Evolutionary conservation across 2,113 vertebrate species (phyloP), one percentile per base, ranked within the genome.

Genomic region (Carettochelys insculpta): DNA sequence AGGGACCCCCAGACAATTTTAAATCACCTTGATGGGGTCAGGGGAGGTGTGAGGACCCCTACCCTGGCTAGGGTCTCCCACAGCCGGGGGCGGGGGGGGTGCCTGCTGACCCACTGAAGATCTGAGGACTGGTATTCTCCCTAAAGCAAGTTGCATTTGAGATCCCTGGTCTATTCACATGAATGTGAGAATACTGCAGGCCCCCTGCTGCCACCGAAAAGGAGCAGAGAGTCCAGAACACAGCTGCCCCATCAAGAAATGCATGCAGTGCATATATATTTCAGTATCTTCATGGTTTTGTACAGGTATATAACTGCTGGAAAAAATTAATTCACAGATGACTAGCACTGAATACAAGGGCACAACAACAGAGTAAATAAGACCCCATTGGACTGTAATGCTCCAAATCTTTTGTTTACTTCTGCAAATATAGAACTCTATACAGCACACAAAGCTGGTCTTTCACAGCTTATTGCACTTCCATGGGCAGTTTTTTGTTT

Each of bases 291-390:
- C 90, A 94, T 82, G 22, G 11, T 22, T 93, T 81, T 51, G 53
- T 58, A 86, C 41, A 85, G 78, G 61, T 76, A 89, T 77, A 83
- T 86, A 93, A 82, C 87, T 83, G 81, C 45, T 90, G 73, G 53
- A 29, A 90, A 90, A 76, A 93, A 95, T 92, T 96, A 97, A 95
- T 92, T 84, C 82, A 61, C 65, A 92, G 94, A 76, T 87, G 93
- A 93, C 90, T 89, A 83, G 19, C 0, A 0, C n/a, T 87, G 54
- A 90, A 87, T 61, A 17, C 45, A 81, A 78, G 48, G 85, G 47
- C 65, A 83, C 76, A 79, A 79, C 51, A 24, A 80, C 75, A 51
- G 45, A 91, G 83, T 81, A 84, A 83, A 65, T 0, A 0, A 65
- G 31, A 56, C 13, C 65, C 52, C 95, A 94, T 84, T 75, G 93